Conservation (phyloP, 1,140 invertebrate species). For the Solenopsis fugax region DNA sequence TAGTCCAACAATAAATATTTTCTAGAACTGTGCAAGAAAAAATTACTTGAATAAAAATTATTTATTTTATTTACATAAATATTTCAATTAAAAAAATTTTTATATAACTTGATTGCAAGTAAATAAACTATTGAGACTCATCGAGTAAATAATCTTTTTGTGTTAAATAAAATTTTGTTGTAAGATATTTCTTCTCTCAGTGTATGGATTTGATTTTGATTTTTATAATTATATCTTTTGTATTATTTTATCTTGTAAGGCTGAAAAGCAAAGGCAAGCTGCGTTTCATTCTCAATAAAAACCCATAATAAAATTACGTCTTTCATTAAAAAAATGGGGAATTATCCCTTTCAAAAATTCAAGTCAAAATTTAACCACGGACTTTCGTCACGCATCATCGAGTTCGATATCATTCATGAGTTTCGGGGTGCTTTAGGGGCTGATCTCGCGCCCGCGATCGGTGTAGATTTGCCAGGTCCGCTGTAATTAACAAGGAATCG, state of each 20-base stretch:
- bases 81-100: too few species aligned
- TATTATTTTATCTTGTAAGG: neutral
- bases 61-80: too few species aligned
- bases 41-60: too few species aligned
- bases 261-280: neutral
- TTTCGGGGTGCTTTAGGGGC: constrained; percentile 11
- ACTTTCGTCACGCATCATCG: neutral
- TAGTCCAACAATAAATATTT: too few species aligned
- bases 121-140: too few species aligned
- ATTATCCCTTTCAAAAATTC: neutral
- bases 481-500: constrained; percentile 73
- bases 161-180: too few species aligned
- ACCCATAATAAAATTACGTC: neutral
- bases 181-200: too few species aligned
- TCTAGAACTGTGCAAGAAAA: too few species aligned
- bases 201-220: neutral
- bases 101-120: too few species aligned
- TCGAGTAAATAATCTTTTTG: too few species aligned
- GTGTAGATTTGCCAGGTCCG: constrained; percentile 6
- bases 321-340: neutral
- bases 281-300: neutral
- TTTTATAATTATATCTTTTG: constrained; percentile 9
- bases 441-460: neutral
- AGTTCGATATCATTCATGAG: constrained; percentile 25
- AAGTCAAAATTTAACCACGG: neutral